phyloP scores from a whole-genome alignment of 2,888 invertebrate species.

The Rhagium mordax region DNA sequence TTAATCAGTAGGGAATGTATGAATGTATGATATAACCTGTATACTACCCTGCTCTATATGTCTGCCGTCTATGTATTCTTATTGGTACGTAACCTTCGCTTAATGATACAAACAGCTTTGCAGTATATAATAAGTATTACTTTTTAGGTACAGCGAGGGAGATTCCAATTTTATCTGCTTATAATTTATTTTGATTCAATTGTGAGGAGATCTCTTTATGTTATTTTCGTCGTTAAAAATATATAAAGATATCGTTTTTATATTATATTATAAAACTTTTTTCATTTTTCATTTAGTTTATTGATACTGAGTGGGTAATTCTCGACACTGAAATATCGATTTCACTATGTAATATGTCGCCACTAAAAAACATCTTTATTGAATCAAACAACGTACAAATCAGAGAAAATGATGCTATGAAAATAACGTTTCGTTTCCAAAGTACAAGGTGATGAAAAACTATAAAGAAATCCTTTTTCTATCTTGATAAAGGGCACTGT shows the following conservation, averaged over 20 bases:
- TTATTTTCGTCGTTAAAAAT: neutral
- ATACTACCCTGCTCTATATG: constrained; percentile 1
- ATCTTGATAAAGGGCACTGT: no score
- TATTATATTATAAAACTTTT: neutral
- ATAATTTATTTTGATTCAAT: constrained; percentile 21
- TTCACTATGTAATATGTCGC: neutral
- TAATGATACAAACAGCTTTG: constrained; percentile 18
- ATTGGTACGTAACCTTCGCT: neutral
- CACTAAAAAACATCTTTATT: no score
- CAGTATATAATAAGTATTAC: neutral
- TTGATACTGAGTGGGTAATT: neutral
- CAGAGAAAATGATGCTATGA: no score
- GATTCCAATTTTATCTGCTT: constrained; percentile 22
- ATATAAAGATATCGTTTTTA: neutral
- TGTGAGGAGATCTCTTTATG: neutral
- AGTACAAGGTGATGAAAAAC: no score
- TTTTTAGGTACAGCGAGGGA: constrained; percentile 4
- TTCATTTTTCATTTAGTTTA: neutral
- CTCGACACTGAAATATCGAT: neutral
- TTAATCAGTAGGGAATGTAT: neutral
- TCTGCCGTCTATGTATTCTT: neutral
- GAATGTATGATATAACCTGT: no score
- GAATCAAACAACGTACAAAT: no score
- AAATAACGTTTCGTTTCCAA: no score
- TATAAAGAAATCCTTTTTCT: no score